These are phyloP conservation scores for Drosophila mayaguana DNA, from an alignment of 2,888 invertebrate genomes.

Conservation along the genomic window DNA sequence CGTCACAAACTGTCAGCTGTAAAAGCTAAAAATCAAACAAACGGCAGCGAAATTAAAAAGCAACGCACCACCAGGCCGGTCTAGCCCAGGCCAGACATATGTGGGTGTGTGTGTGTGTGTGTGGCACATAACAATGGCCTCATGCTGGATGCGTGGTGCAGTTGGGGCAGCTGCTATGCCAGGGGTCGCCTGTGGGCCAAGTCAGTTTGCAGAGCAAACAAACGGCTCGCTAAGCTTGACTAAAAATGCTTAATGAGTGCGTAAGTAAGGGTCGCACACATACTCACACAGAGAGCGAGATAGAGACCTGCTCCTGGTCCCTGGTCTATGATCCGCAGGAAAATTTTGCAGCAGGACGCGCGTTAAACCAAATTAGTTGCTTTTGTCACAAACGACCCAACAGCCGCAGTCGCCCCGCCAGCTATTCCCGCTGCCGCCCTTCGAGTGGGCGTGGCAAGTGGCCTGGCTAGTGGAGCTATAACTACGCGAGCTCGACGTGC, in stretches of 20 bases:
- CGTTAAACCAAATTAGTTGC: constrained; percentile 80
- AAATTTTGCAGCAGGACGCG: constrained; percentile 74
- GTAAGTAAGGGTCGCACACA: constrained; percentile 56
- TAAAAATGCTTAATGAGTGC: constrained; percentile 78
- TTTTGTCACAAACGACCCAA: constrained; percentile 79
- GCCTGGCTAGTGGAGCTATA: constrained; percentile 35
- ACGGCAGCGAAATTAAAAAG: constrained; percentile 70
- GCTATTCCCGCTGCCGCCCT: not conserved
- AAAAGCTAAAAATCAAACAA: constrained; percentile 79
- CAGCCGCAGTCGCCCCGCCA: constrained; percentile 29
- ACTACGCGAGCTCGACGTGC: constrained; percentile 60
- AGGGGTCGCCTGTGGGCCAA: not conserved
- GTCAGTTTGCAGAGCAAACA: constrained; percentile 70
- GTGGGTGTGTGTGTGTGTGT: constrained; percentile 37
- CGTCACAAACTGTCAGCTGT: constrained; percentile 67
- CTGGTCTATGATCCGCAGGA: constrained; percentile 55
- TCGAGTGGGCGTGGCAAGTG: constrained; percentile 8
- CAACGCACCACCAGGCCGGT: constrained; percentile 24
- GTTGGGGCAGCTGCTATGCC: not conserved
- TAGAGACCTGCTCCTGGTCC: constrained; percentile 1
- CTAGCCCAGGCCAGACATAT: constrained; percentile 14
- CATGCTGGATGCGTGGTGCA: constrained; percentile 1
- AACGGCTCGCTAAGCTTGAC: constrained; percentile 78
- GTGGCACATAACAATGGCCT: constrained; percentile 24
- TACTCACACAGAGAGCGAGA: not conserved